These are phyloP conservation scores for Emmelina monodactyla DNA, from an alignment of 2,888 invertebrate genomes.

Conservation along the genomic window DNA sequence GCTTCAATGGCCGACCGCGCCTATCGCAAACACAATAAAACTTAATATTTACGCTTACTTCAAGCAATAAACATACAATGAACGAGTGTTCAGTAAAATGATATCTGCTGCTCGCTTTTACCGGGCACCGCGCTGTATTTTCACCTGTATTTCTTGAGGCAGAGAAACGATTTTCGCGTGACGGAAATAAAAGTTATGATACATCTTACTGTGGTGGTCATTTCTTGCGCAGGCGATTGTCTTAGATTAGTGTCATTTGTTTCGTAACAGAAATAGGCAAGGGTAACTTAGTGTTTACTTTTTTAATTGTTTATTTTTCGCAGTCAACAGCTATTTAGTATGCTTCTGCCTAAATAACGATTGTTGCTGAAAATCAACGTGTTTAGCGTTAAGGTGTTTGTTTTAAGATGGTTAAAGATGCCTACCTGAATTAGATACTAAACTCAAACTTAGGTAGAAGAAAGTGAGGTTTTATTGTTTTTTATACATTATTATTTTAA, in stretches of 20 bases:
- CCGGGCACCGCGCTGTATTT: constrained; percentile 9
- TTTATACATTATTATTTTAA: too few species aligned
- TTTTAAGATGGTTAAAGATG: too few species aligned
- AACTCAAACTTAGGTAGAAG: too few species aligned
- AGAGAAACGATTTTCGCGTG: constrained; percentile 21
- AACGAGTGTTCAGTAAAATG: constrained; percentile 42
- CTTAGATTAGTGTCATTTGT: constrained; percentile 43
- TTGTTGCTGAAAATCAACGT: too few species aligned
- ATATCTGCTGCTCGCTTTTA: constrained; percentile 27
- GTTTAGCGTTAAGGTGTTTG: too few species aligned
- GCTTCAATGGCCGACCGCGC: constrained; percentile 33
- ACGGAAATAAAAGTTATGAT: constrained; percentile 12
- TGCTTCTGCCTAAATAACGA: too few species aligned
- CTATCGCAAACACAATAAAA: constrained; percentile 62
- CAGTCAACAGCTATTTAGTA: constrained; percentile 31
- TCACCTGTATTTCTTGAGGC: constrained; percentile 11
- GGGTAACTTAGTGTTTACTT: constrained; percentile 16
- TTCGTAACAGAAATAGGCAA: constrained; percentile 38
- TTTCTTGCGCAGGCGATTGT: constrained; percentile 47
- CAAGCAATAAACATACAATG: constrained; percentile 54
- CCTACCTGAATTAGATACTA: too few species aligned
- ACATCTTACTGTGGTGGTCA: constrained; percentile 36
- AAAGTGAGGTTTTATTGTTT: too few species aligned
- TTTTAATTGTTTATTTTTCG: constrained; percentile 35
- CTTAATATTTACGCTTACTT: constrained; percentile 55